Evolutionary conservation across 1,140 invertebrate species (phyloP).

Genomic region (Anthonomus grandis): DNA sequence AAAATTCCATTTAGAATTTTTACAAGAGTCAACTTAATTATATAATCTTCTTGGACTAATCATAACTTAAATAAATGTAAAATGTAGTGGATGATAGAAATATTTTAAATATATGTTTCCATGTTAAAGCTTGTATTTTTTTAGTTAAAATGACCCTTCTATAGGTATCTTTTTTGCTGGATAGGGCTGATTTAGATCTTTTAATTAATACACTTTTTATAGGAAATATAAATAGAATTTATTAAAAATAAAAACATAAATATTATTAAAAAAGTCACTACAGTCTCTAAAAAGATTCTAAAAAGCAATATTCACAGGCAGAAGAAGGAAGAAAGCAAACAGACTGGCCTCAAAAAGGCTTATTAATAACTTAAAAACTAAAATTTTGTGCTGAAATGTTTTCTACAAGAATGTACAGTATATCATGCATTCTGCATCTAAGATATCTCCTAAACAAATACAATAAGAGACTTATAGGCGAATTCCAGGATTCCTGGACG

Average conservation of each 20-base stretch:
- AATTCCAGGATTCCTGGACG: slow-evolving; percentile 78
- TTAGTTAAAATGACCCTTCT: too few species aligned
- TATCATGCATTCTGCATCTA: not conserved
- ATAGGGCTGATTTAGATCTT: too few species aligned
- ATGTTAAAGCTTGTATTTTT: too few species aligned
- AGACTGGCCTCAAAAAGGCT: not conserved
- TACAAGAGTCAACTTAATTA: too few species aligned
- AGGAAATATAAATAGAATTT: slow-evolving; percentile 24
- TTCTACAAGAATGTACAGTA: not conserved
- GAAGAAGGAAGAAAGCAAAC: not conserved
- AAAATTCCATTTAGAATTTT: too few species aligned
- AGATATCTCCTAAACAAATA: not conserved
- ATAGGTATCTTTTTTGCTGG: too few species aligned
- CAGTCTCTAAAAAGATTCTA: slow-evolving; percentile 5
- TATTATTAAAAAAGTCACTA: slow-evolving; percentile 19
- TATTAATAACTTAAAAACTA: not conserved
- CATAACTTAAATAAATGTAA: too few species aligned
- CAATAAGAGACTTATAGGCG: slow-evolving; percentile 61
- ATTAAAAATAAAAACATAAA: slow-evolving; percentile 21
- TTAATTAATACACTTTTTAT: not conserved
- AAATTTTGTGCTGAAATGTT: not conserved
- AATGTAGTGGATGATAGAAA: too few species aligned
- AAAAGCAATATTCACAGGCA: slow-evolving; percentile 26
- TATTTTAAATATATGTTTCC: too few species aligned
- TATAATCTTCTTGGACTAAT: too few species aligned